Evolutionary conservation across 2,888 invertebrate genomes (phyloP).

Genomic region (Herminia tarsipennalis): DNA sequence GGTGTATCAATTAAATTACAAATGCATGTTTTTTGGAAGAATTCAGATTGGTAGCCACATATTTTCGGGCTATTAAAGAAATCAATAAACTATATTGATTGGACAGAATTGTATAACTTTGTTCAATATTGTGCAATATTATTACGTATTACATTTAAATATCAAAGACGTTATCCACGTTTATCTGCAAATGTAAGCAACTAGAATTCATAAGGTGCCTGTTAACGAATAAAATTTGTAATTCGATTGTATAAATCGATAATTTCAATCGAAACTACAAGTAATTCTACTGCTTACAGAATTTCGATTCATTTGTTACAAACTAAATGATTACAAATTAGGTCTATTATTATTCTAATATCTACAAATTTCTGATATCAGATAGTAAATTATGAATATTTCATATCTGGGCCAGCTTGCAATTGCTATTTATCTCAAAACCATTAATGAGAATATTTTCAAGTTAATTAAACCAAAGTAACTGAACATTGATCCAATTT

Average conservation of each 20-base stretch:
- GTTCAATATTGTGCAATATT: slow-evolving; percentile 31
- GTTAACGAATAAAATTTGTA: neutral
- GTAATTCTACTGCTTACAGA: neutral
- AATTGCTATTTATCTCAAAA: no score
- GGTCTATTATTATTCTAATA: slow-evolving; percentile 8
- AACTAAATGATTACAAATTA: slow-evolving; percentile 2
- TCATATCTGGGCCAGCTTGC: no score
- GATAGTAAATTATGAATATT: neutral
- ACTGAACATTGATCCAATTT: no score
- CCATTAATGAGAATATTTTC: no score
- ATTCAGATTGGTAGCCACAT: slow-evolving; percentile 33
- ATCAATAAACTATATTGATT: slow-evolving; percentile 40
- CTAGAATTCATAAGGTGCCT: slow-evolving; percentile 2
- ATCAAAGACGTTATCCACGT: slow-evolving; percentile 32
- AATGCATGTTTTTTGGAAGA: slow-evolving; percentile 20
- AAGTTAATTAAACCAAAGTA: no score
- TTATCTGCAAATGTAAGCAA: slow-evolving; percentile 14
- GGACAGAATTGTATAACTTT: slow-evolving; percentile 36
- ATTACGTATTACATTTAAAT: slow-evolving; percentile 35
- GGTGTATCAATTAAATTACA: slow-evolving; percentile 44
- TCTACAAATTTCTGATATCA: neutral
- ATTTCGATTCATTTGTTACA: slow-evolving; percentile 4
- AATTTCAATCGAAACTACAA: neutral
- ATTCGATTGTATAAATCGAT: neutral
- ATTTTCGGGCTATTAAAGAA: slow-evolving; percentile 34